Evolutionary conservation across 2,113 vertebrate genomes (phyloP).

Genomic region (Mola mola): DNA sequence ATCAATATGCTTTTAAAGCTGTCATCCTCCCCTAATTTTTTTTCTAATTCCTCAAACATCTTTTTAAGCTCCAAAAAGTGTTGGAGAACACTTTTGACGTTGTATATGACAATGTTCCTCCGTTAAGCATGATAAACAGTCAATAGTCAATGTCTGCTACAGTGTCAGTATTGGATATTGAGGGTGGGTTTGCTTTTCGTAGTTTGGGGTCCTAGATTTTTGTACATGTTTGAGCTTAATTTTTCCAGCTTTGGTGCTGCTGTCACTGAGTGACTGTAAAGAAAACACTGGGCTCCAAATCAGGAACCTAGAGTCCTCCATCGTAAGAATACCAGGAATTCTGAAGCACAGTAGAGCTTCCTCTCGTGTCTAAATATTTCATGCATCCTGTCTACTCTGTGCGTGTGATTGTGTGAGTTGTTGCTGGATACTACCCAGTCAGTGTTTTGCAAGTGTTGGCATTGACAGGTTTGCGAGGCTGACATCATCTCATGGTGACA

Average conservation of each 20-base stretch:
- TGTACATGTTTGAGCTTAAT: not conserved
- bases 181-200: not conserved
- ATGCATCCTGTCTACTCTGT: conserved; percentile 54
- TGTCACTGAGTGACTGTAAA: conserved; percentile 1
- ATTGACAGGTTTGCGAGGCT: conserved; percentile 40
- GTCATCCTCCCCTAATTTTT: too few relatives aligned
- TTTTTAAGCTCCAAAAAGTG: not conserved
- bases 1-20: conserved; percentile 3
- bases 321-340: conserved; percentile 67
- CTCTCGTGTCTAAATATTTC: conserved; percentile 64
- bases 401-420: not conserved
- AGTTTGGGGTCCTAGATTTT: not conserved
- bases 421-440: conserved; percentile 35
- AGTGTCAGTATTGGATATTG: not conserved
- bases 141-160: not conserved
- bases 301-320: conserved; percentile 31
- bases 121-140: not conserved
- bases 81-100: not conserved
- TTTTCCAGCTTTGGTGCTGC: not conserved
- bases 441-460: conserved; percentile 51
- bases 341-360: conserved; percentile 52
- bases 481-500: conserved; percentile 31
- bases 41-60: too few relatives aligned
- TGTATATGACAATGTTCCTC: not conserved
- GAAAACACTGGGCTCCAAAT: conserved; percentile 12